These are phyloP conservation scores for Helicoverpa assulta DNA, from an alignment of 2,888 invertebrate species.

Conservation along the genomic window DNA sequence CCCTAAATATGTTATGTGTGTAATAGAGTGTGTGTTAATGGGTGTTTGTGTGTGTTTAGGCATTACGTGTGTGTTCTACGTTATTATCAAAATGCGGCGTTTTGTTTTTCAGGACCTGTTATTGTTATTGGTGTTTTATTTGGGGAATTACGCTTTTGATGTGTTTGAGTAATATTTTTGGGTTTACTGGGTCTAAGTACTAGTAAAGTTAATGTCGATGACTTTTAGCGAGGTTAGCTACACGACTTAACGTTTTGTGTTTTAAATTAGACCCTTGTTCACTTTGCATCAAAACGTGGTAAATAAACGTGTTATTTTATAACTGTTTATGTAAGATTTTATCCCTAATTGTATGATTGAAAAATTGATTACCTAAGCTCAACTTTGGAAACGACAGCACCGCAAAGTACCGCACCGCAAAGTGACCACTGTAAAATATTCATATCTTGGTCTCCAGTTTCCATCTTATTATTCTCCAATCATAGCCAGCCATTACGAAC, in stretches of 20 bases:
- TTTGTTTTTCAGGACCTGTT: conserved; percentile 70
- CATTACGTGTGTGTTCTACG: conserved; percentile 71
- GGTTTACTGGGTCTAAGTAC: conserved; percentile 10
- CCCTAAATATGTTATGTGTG: conserved; percentile 80
- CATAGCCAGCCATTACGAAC: conserved; percentile 26
- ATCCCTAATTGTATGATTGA: neutral
- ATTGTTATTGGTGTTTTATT: conserved; percentile 66
- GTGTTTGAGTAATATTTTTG: conserved; percentile 53
- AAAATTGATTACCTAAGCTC: neutral
- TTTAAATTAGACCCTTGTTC: neutral
- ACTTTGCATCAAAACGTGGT: neutral
- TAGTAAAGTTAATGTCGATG: neutral
- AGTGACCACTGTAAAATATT: neutral
- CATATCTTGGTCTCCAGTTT: conserved; percentile 12
- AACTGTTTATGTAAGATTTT: neutral
- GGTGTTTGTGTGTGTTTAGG: conserved; percentile 73
- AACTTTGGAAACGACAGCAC: neutral
- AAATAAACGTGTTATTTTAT: neutral
- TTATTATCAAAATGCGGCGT: conserved; percentile 71
- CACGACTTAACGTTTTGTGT: neutral
- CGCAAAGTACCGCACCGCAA: no score
- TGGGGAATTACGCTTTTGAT: conserved; percentile 56
- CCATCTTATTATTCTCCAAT: conserved; percentile 32
- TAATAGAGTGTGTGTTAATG: conserved; percentile 80
- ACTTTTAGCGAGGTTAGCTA: conserved; percentile 7